Percentiles rank a stretch among this genome's conserved stretches.
phyloP scores from a whole-genome alignment of 2,113 vertebrate species.

The Oreotrochilus melanogaster region DNA sequence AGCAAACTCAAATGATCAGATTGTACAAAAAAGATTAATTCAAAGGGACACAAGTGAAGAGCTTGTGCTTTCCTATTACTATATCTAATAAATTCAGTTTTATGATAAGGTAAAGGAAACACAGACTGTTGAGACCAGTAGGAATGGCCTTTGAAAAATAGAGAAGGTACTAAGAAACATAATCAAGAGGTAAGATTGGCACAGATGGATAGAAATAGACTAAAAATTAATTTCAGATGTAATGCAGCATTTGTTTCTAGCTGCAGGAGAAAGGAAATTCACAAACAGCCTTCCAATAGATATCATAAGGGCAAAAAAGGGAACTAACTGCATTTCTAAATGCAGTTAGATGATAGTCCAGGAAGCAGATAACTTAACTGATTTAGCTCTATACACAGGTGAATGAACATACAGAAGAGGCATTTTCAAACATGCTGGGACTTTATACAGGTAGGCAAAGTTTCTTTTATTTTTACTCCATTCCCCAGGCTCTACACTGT shows the following conservation, averaged over 20 bases:
- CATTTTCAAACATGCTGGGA: background rate
- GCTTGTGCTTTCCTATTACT: background rate
- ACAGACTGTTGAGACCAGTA: background rate
- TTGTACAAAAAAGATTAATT: background rate
- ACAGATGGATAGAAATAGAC: background rate
- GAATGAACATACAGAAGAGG: background rate
- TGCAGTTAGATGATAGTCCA: background rate
- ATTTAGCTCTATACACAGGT: background rate
- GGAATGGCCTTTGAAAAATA: background rate
- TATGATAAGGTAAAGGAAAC: background rate
- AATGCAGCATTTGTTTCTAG: background rate
- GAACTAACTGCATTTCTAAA: background rate
- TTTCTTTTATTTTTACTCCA: background rate
- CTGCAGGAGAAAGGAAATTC: background rate
- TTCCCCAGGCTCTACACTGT: too few species aligned
- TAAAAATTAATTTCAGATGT: background rate
- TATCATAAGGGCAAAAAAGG: rapidly evolving
- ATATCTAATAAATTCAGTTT: background rate
- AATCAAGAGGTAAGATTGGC: background rate
- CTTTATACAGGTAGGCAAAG: background rate
- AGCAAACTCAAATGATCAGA: background rate
- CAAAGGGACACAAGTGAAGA: background rate
- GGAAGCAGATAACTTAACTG: background rate
- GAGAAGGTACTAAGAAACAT: background rate
- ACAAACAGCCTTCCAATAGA: background rate